Percentiles rank a stretch among this genome's conserved stretches.
These are phyloP conservation scores for Chloroceryle amazona DNA, from an alignment of 2,797 vertebrate genomes.

Conservation along the genomic window DNA sequence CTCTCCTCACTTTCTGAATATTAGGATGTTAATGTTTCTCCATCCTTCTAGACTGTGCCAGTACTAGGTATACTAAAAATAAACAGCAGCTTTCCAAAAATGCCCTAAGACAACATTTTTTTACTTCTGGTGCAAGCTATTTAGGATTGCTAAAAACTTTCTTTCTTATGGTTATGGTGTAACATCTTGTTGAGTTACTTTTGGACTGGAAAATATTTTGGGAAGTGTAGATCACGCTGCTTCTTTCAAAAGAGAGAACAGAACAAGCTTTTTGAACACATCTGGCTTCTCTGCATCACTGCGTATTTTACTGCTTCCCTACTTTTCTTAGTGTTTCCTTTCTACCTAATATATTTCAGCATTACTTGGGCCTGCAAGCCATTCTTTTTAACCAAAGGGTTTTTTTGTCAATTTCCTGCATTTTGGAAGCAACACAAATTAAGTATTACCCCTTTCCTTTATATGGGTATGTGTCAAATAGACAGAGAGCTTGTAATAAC, in stretches of 20 bases:
- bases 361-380: neutral
- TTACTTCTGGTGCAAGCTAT: neutral
- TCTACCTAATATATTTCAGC: neutral
- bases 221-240: neutral
- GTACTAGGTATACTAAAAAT: neutral
- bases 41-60: neutral
- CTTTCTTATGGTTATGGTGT: neutral
- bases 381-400: neutral
- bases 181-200: neutral
- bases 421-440: neutral
- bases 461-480: neutral
- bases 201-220: neutral
- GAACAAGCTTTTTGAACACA: neutral
- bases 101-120: neutral
- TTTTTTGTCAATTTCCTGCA: neutral
- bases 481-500: neutral
- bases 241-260: neutral
- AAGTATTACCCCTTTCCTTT: neutral
- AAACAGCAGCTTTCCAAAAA: neutral
- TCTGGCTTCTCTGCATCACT: neutral
- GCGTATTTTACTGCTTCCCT: neutral
- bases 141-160: neutral
- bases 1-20: neutral
- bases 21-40: neutral
- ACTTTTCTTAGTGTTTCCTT: neutral